These are phyloP conservation scores for Aldrovandia affinis DNA, from an alignment of 2,797 vertebrate genomes.

Conservation along the genomic window DNA sequence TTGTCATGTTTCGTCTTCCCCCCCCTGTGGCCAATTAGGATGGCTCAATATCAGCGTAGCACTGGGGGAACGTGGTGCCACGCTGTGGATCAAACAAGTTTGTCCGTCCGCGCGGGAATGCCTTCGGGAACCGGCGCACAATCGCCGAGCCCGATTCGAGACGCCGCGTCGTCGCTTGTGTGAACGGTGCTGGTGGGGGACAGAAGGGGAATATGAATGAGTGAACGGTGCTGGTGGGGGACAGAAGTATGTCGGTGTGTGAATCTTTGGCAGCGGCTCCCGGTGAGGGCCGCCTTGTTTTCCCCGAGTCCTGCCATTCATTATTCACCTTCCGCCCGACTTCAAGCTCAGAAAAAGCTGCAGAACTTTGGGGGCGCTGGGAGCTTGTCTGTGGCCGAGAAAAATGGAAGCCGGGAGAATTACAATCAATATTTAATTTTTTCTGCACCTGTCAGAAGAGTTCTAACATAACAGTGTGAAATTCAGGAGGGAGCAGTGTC, in stretches of 20 bases:
- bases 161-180: too few species aligned
- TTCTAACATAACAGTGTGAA: not conserved
- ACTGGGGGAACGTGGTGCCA: not conserved
- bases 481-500: not conserved
- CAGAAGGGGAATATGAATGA: not conserved
- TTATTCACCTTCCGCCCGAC: not conserved
- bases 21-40: not conserved
- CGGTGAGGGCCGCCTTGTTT: too few species aligned
- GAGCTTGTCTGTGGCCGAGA: not conserved
- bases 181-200: not conserved
- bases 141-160: not conserved
- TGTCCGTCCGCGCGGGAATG: not conserved
- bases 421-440: not conserved
- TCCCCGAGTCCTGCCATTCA: not conserved
- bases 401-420: not conserved
- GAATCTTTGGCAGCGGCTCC: too few species aligned
- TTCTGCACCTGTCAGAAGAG: not conserved
- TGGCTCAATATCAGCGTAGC: not conserved
- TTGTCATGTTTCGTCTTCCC: not conserved
- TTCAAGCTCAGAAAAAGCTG: not conserved
- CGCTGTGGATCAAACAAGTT: not conserved
- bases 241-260: not conserved
- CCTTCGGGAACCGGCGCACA: not conserved
- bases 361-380: not conserved
- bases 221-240: not conserved